A percentile compares a stretch with the other conserved stretches of the same genome.
These are phyloP conservation scores for Drosophila seguyi DNA, from an alignment of 1,140 invertebrate species.

Conservation along the genomic window DNA sequence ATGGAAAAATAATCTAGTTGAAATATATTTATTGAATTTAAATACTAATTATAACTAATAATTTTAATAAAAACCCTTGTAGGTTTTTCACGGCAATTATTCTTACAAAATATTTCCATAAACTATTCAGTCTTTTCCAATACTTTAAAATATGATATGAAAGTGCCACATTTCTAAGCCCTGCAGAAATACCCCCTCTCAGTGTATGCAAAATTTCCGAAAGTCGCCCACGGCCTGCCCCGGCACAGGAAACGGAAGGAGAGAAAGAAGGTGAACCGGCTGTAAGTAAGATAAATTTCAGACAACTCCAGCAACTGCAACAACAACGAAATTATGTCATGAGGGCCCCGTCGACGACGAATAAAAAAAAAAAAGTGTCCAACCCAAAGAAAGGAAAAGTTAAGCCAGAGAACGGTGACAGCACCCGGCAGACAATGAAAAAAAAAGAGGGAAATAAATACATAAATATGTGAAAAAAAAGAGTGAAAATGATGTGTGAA, in stretches of 20 bases:
- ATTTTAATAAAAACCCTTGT: no score
- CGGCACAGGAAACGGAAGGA: constrained; percentile 16
- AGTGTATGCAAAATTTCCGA: constrained; percentile 10
- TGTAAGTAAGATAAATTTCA: constrained; percentile 41
- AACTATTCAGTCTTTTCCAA: neutral
- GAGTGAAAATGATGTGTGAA: constrained; percentile 74
- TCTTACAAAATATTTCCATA: no score
- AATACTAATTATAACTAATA: no score
- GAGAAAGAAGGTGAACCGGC: constrained; percentile 23
- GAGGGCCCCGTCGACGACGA: constrained; percentile 31
- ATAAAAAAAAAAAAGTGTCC: constrained; percentile 26
- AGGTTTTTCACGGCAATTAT: no score
- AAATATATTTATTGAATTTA: neutral
- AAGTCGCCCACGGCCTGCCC: constrained; percentile 5
- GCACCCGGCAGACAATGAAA: constrained; percentile 65
- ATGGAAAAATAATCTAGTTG: neutral
- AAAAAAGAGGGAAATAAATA: constrained; percentile 28
- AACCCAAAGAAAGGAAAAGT: constrained; percentile 49
- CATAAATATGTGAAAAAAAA: constrained; percentile 60
- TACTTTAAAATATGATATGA: neutral
- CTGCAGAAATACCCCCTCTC: neutral
- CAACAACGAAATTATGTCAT: constrained; percentile 60
- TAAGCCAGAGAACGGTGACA: constrained; percentile 68
- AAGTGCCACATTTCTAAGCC: neutral
- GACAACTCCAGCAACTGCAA: constrained; percentile 15